Conservation (phyloP, 2,888 invertebrate genomes). For the Ormyrus pomaceus region DNA sequence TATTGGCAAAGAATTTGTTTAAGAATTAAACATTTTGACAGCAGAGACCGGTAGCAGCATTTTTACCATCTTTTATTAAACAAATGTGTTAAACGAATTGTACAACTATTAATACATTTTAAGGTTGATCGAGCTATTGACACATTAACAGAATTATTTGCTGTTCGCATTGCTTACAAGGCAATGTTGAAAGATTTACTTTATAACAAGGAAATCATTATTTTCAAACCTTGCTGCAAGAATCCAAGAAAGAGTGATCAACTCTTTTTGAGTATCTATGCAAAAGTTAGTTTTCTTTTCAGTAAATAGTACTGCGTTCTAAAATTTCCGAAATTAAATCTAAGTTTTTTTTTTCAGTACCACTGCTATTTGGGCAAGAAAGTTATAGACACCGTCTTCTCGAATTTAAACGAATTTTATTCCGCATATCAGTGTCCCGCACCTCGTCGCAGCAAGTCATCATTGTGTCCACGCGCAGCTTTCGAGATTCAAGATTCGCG, state of each 20-base stretch:
- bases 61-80: too few relatives aligned
- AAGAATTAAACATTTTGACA: too few relatives aligned
- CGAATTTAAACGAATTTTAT: conserved; percentile 8
- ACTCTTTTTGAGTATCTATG: not conserved
- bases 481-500: conserved; percentile 7
- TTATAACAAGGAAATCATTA: not conserved
- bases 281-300: not conserved
- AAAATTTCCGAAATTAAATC: not conserved
- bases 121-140: not conserved
- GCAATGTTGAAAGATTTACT: conserved; percentile 2
- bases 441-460: too few relatives aligned
- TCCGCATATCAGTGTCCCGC: not conserved
- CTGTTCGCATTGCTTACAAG: not conserved
- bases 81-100: too few relatives aligned
- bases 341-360: not conserved
- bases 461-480: too few relatives aligned
- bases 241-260: conserved; percentile 1
- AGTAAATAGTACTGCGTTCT: not conserved
- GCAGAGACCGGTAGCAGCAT: too few relatives aligned
- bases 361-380: conserved; percentile 11
- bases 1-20: too few relatives aligned
- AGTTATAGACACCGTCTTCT: not conserved
- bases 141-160: not conserved
- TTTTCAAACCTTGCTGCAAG: not conserved
- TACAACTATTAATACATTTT: not conserved